Evolutionary conservation across 2,888 invertebrate genomes (phyloP).

Genomic region (Anoncus sp.): DNA sequence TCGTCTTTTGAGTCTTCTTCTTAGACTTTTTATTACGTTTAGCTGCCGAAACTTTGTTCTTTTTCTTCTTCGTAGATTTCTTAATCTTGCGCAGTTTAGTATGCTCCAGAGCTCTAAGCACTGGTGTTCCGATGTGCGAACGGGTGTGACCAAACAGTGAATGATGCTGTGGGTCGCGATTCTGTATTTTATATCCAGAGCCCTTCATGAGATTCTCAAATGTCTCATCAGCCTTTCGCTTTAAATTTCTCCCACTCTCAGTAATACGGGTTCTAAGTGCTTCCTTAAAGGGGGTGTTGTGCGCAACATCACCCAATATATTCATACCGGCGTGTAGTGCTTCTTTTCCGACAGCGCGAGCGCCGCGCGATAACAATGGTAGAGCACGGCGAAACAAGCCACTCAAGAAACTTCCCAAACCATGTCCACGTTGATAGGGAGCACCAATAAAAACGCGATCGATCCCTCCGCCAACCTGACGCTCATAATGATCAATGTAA

Average conservation of each 20-base stretch:
- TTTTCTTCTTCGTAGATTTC: no score
- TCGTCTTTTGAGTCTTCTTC: no score
- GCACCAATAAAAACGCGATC: background rate
- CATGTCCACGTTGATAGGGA: background rate
- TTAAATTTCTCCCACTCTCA: conserved; percentile 14
- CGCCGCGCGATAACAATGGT: conserved; percentile 1
- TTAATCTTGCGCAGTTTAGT: no score
- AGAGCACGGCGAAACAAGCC: background rate
- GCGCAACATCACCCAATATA: background rate
- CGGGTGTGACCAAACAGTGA: no score
- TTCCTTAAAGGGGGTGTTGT: background rate
- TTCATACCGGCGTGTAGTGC: background rate
- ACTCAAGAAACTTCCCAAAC: background rate
- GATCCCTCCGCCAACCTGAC: background rate
- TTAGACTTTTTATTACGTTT: no score
- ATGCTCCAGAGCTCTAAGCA: no score
- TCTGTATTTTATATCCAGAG: background rate
- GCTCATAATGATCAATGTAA: background rate
- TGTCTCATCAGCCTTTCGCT: conserved; percentile 18
- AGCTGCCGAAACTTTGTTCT: no score
- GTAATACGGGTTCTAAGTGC: background rate
- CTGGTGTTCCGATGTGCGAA: no score
- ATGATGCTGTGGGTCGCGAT: no score
- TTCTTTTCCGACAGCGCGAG: background rate
- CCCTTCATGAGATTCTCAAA: conserved; percentile 11